A percentile compares a stretch with the other conserved stretches of the same genome.
These are phyloP conservation scores for Halcyon leucocephala DNA, from an alignment of 2,797 vertebrate genomes.

Conservation along the genomic window DNA sequence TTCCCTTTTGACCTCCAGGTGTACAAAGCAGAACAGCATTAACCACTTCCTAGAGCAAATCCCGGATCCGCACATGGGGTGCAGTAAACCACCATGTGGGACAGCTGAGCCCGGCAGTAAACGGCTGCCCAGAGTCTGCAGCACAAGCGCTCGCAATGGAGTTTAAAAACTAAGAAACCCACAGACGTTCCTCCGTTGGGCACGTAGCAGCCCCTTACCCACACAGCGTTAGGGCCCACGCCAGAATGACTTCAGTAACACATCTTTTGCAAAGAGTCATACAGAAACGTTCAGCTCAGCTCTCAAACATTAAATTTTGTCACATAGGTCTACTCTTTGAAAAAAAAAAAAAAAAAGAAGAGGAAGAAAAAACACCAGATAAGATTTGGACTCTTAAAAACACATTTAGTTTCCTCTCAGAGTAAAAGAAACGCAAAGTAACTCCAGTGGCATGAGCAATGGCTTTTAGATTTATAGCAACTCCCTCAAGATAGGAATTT, in stretches of 20 bases:
- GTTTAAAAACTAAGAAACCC: not conserved
- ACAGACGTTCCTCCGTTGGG: not conserved
- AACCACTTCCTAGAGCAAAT: not conserved
- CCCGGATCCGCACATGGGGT: not conserved
- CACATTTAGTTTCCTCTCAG: not conserved
- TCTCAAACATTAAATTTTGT: not conserved
- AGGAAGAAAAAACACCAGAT: not conserved
- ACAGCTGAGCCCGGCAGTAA: not conserved
- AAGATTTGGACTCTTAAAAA: not conserved
- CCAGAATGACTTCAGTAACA: not conserved
- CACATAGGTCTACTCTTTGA: not conserved
- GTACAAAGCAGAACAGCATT: not conserved
- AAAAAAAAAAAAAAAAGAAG: not conserved
- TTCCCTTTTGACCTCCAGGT: not conserved
- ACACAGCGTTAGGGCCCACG: not conserved
- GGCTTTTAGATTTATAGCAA: not conserved
- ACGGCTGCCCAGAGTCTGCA: fast-evolving
- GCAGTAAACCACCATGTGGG: not conserved
- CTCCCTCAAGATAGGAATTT: not conserved
- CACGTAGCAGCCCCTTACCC: not conserved
- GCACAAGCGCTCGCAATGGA: fast-evolving
- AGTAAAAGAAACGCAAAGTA: not conserved
- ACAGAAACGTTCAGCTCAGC: not conserved
- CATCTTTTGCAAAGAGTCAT: not conserved
- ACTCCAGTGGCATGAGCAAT: not conserved